Base-by-base conservation (phyloP, 2,797 vertebrate genomes). In the Hypotaenidia philippensis region DNA sequence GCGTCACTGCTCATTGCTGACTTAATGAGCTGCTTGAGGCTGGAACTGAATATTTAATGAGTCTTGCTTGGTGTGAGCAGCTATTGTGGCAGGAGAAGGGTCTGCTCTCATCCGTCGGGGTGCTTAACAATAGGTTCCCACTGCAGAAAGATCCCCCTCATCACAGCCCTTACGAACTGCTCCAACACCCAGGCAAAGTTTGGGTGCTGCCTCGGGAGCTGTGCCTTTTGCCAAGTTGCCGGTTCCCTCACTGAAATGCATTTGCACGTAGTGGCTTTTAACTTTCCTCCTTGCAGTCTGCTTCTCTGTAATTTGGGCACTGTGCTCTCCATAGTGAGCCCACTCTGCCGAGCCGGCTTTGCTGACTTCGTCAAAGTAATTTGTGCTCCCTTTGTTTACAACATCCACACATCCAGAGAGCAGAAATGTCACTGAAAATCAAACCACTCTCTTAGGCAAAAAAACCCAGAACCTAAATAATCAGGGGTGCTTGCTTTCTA, bases 21-120 rank as follows among this genome's bases (percentile, higher is more conserved):
- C 97, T 97, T 98, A 99, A 99, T 98, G 98, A 98, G 98, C 98
- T 98, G 98, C 98, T 97, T 97, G 98, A 98, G 98, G 98, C 98
- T 98, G 98, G 98, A 98, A 98, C 97, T 97, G 95, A 98, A 98
- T 98, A 98, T 98, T 98, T 98, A 99, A 98, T 98, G 97, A 97
- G 98, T 87, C 96, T 93, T 96, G 95, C 97, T 97, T 97, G 94
- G 97, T 94, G 53, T 93, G 97, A 98, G 97, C 96, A 94, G 97
- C 98, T 97, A 97, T 98, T 98, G 98, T 96, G 97, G 97, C 94
- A 85, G 96, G 96, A 97, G 97, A 98, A 95, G 98, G 97, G 98
- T 97, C 98, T 97, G 96, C 90, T 94, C 96, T 98, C 97, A 90
- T 98, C 97, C 97, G 97, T 95, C 50, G 72, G 96, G 97, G 96